Conservation (phyloP, 1,140 invertebrate species). For the Octopus sinensis region DNA sequence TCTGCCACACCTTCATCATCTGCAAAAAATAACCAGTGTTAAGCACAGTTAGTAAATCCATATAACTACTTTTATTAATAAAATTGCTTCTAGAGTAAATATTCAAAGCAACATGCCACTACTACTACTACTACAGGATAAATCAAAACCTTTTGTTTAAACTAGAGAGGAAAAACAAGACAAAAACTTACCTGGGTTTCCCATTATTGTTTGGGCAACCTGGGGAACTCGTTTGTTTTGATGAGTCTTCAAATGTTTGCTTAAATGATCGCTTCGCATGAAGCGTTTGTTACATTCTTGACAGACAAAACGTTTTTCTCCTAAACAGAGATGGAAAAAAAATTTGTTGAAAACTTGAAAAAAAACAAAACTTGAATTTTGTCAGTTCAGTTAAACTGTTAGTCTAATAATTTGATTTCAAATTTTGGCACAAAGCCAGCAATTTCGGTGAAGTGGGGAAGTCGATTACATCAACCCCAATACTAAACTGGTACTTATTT, state of each 20-base stretch:
- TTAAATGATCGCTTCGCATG: conserved; percentile 72
- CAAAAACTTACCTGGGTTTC: not conserved
- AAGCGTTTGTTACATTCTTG: conserved; percentile 81
- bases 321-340: conserved; percentile 59
- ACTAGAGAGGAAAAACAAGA: no score
- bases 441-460: no score
- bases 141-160: no score
- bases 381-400: no score
- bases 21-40: not conserved
- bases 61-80: not conserved
- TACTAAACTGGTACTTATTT: no score
- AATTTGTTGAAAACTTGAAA: not conserved
- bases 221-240: conserved; percentile 30
- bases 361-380: no score
- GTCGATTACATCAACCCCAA: no score
- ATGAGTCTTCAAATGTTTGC: conserved; percentile 60
- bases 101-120: not conserved
- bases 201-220: not conserved
- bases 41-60: not conserved
- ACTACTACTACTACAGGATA: no score
- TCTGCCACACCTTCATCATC: not conserved
- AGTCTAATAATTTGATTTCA: no score
- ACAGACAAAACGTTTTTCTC: conserved; percentile 93
- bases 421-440: no score
- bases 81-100: not conserved